phyloP scores from a whole-genome alignment of 2,113 vertebrate genomes.

The Centropus bengalensis region DNA sequence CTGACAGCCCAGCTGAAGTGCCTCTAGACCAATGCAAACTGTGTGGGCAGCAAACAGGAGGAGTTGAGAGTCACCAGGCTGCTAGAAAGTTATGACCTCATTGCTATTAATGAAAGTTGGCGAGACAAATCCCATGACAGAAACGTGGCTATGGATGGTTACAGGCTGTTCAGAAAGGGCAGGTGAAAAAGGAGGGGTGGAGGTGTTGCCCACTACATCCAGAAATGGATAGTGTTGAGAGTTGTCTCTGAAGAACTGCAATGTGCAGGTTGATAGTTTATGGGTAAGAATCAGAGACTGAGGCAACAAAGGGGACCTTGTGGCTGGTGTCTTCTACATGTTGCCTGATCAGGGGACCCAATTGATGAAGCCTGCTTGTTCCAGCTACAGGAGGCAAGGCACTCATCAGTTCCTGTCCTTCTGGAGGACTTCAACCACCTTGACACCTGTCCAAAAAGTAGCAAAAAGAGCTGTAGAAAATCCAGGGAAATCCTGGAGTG shows the following conservation, averaged over 20 bases:
- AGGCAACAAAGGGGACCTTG: background rate
- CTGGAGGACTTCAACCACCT: background rate
- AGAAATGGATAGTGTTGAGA: background rate
- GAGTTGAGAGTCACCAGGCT: too few species aligned
- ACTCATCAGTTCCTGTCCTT: too few species aligned
- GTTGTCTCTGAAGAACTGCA: background rate
- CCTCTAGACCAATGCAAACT: too few species aligned
- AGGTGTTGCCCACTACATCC: fast-evolving
- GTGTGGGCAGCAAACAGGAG: too few species aligned
- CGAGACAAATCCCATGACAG: background rate
- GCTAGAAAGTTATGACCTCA: background rate
- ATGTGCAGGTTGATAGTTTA: background rate
- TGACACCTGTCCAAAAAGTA: background rate
- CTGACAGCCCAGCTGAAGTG: too few species aligned
- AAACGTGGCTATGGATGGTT: background rate
- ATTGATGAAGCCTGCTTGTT: background rate
- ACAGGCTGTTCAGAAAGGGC: background rate
- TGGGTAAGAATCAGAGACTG: background rate
- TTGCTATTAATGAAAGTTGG: background rate
- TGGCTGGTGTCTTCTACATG: background rate
- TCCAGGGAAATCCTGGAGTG: too few species aligned
- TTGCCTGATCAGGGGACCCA: background rate
- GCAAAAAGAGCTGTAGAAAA: too few species aligned
- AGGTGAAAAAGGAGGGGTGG: background rate
- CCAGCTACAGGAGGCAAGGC: background rate